A percentile compares a stretch with the other conserved stretches of the same genome.
Conservation (phyloP, 2,113 vertebrate species). For the Protomyctophum bolini region DNA sequence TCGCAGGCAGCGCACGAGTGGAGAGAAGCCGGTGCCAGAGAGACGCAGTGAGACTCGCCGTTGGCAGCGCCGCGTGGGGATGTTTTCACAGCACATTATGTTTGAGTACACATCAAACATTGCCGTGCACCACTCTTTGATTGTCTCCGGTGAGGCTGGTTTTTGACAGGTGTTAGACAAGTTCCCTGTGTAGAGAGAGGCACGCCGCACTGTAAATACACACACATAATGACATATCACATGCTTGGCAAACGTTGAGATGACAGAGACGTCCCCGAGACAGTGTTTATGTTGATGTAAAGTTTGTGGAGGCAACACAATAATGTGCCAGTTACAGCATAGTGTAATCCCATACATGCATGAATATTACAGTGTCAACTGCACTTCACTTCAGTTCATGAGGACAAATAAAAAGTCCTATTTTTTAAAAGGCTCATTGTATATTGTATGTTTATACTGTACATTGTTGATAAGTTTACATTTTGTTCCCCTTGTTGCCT, state of each 20-base stretch:
- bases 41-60: conserved; percentile 24
- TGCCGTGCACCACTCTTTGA: conserved; percentile 83
- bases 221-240: conserved; percentile 52
- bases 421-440: neutral
- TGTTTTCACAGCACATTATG: conserved; percentile 86
- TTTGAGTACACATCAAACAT: conserved; percentile 89
- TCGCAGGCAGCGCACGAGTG: conserved; percentile 7
- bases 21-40: conserved; percentile 13
- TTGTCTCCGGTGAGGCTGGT: conserved; percentile 86
- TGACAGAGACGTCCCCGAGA: conserved; percentile 49
- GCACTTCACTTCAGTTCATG: conserved; percentile 25
- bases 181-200: conserved; percentile 44
- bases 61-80: conserved; percentile 63
- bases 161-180: conserved; percentile 86
- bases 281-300: conserved; percentile 41
- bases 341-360: conserved; percentile 42
- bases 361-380: conserved; percentile 35
- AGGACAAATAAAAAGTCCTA: conserved; percentile 13
- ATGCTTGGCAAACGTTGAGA: conserved; percentile 50
- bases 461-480: conserved; percentile 27
- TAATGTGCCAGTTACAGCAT: conserved; percentile 42
- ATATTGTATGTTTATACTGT: neutral
- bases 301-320: conserved; percentile 52
- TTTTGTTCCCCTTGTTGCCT: conserved; percentile 22
- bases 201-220: conserved; percentile 46